Conservation (phyloP, 2,113 vertebrate species). For the Pomatostomus ruficeps region DNA sequence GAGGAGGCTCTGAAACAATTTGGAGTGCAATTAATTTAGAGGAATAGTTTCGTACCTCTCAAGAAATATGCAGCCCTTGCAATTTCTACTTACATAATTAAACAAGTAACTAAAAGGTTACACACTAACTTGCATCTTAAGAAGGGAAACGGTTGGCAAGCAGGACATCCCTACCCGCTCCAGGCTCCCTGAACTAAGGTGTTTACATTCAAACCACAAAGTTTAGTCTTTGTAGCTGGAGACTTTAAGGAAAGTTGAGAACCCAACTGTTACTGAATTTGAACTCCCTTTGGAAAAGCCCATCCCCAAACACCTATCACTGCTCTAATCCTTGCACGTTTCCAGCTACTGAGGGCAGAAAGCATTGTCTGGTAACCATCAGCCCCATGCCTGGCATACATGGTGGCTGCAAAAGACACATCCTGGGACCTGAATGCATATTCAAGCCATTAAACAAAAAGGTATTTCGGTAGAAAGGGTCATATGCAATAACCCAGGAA, state of each 20-base stretch:
- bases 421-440: fast-evolving
- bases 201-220: background rate
- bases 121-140: background rate
- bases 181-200: background rate
- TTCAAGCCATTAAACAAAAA: background rate
- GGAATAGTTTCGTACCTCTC: background rate
- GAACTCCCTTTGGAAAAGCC: background rate
- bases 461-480: background rate
- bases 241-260: background rate
- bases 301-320: background rate
- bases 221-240: background rate
- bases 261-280: background rate
- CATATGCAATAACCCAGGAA: background rate
- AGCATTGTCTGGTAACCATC: no score
- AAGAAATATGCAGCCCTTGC: background rate
- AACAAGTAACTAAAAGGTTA: background rate
- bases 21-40: background rate
- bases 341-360: background rate
- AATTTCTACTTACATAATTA: background rate
- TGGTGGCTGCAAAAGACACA: fast-evolving
- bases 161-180: background rate
- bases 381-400: fast-evolving
- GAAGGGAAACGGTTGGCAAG: background rate
- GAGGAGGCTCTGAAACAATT: background rate
- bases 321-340: background rate